These are phyloP conservation scores for Drosophila bipectinata DNA, from an alignment of 1,140 invertebrate species.

Conservation along the genomic window DNA sequence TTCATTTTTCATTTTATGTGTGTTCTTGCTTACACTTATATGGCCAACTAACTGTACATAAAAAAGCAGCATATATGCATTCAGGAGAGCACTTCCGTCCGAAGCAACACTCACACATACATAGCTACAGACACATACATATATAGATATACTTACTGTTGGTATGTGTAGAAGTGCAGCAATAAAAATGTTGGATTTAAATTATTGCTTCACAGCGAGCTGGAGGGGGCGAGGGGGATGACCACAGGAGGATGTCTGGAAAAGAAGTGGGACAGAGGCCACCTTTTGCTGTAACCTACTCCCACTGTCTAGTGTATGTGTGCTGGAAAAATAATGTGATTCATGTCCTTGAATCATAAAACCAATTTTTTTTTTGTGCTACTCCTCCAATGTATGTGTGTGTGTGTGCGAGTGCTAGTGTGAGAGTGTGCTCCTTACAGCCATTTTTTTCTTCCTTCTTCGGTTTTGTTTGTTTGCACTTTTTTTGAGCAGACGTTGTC, in stretches of 20 bases:
- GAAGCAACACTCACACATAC: not conserved
- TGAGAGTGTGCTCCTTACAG: conserved; percentile 56
- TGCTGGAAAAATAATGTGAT: conserved; percentile 81
- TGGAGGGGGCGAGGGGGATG: conserved; percentile 50
- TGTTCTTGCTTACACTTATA: conserved; percentile 35
- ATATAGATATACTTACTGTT: conserved; percentile 43
- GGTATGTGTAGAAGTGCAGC: conserved; percentile 63
- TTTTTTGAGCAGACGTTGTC: conserved; percentile 79
- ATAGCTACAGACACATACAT: not conserved
- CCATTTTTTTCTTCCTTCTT: conserved; percentile 40
- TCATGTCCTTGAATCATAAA: conserved; percentile 82
- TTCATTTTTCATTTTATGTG: conserved; percentile 27
- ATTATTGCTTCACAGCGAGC: conserved; percentile 76
- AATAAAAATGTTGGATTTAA: conserved; percentile 82
- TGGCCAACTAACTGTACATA: conserved; percentile 50
- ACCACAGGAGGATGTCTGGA: conserved; percentile 56
- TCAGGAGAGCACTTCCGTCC: conserved; percentile 5
- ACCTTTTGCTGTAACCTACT: conserved; percentile 62
- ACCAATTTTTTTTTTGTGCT: conserved; percentile 76
- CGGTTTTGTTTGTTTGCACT: conserved; percentile 76
- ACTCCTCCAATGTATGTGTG: conserved; percentile 60
- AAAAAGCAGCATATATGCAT: conserved; percentile 33
- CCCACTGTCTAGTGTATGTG: conserved; percentile 59
- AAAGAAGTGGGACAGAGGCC: conserved; percentile 34
- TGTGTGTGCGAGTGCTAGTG: conserved; percentile 52